phyloP scores from a whole-genome alignment of 2,888 invertebrate genomes.

The Pilophorus perplexus region DNA sequence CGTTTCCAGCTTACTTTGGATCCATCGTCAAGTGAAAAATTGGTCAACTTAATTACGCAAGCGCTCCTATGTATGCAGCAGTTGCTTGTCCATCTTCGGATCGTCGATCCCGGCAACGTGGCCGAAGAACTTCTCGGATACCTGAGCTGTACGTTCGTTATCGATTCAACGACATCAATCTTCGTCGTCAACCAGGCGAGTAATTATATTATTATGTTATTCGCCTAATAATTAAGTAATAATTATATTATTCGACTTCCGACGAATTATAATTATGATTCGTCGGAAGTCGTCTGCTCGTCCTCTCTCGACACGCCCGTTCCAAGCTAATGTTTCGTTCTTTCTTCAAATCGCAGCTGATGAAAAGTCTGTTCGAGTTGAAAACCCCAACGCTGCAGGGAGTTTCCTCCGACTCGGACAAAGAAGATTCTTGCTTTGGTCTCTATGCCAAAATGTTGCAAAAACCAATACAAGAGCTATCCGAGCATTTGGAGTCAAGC shows the following conservation, averaged over 20 bases:
- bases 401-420: neutral
- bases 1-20: slow-evolving; percentile 70
- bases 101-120: slow-evolving; percentile 67
- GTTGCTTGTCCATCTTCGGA: slow-evolving; percentile 66
- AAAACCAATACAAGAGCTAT: slow-evolving; percentile 20
- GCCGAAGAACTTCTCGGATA: slow-evolving; percentile 79
- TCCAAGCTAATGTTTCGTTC: no score
- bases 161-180: slow-evolving; percentile 68
- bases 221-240: no score
- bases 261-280: no score
- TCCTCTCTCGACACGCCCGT: no score
- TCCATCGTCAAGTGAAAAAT: slow-evolving; percentile 70
- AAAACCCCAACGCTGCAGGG: slow-evolving; percentile 53
- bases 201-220: neutral
- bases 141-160: slow-evolving; percentile 66
- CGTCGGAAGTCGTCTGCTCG: no score
- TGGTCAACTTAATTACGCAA: slow-evolving; percentile 65
- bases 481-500: slow-evolving; percentile 17
- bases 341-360: no score
- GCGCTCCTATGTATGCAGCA: slow-evolving; percentile 66
- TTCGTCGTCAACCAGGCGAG: slow-evolving; percentile 65
- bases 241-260: no score
- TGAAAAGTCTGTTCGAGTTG: slow-evolving; percentile 71
- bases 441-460: slow-evolving; percentile 31
- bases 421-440: slow-evolving; percentile 1